A percentile compares a stretch with the other conserved stretches of the same genome.
Evolutionary conservation across 2,888 invertebrate species (phyloP).

Genomic region (Meandrusa payeni): DNA sequence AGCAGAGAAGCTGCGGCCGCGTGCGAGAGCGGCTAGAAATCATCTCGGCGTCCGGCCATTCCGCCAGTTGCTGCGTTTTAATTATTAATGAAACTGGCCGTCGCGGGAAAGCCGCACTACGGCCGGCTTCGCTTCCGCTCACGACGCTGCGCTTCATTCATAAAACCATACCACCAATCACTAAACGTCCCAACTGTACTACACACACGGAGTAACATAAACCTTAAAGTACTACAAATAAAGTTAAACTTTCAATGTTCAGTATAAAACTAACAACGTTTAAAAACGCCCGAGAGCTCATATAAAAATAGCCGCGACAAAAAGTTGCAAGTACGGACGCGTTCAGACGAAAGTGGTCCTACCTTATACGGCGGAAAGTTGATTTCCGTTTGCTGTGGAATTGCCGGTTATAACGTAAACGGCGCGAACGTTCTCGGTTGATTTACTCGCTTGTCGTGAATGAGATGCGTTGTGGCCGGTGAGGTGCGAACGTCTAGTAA

Average conservation of each 20-base stretch:
- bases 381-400: constrained; percentile 68
- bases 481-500: constrained; percentile 74
- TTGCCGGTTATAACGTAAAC: constrained; percentile 54
- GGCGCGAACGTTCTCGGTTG: constrained; percentile 61
- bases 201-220: constrained; percentile 37
- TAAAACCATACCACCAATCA: constrained; percentile 52
- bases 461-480: constrained; percentile 70
- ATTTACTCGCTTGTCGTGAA: constrained; percentile 75
- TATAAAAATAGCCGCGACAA: constrained; percentile 70
- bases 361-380: constrained; percentile 67
- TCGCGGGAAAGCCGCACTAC: constrained; percentile 77
- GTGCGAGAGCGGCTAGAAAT: constrained; percentile 68
- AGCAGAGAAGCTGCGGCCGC: constrained; percentile 52
- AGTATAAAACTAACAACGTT: constrained; percentile 15
- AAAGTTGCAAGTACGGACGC: constrained; percentile 67
- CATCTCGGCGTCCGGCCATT: constrained; percentile 77
- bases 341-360: constrained; percentile 73
- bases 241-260: constrained; percentile 36
- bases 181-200: constrained; percentile 41
- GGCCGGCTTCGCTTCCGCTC: constrained; percentile 75
- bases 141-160: constrained; percentile 78
- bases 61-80: constrained; percentile 73
- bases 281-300: constrained; percentile 28
- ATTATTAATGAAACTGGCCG: constrained; percentile 79
- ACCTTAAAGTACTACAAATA: constrained; percentile 41